phyloP scores from a whole-genome alignment of 2,797 vertebrate genomes.

The Semotilus atromaculatus region DNA sequence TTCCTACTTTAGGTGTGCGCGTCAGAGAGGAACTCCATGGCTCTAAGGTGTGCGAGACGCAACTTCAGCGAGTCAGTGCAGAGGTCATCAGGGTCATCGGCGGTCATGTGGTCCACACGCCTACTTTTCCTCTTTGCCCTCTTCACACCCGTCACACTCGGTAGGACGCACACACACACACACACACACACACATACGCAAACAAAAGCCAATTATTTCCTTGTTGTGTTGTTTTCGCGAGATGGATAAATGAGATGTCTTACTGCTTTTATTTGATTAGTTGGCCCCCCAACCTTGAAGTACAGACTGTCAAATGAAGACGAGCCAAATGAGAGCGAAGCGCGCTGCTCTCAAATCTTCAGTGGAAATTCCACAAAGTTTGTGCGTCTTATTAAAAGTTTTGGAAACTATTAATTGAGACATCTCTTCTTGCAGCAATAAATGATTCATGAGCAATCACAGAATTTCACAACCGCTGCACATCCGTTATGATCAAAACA shows the following conservation, averaged over 20 bases:
- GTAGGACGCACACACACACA: constrained; percentile 75
- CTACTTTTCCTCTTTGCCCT: constrained; percentile 87
- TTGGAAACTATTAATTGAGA: constrained; percentile 46
- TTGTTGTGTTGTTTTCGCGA: constrained; percentile 35
- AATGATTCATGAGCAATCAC: constrained; percentile 49
- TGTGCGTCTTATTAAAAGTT: constrained; percentile 48
- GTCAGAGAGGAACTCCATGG: constrained; percentile 55
- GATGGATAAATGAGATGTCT: constrained; percentile 45
- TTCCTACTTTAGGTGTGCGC: constrained; percentile 50
- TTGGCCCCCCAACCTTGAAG: constrained; percentile 46
- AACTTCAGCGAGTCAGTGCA: constrained; percentile 52
- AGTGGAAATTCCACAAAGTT: constrained; percentile 38
- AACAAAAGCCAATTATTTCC: constrained; percentile 48
- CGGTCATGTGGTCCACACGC: constrained; percentile 92
- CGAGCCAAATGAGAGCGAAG: constrained; percentile 32
- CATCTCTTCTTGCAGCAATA: constrained; percentile 35
- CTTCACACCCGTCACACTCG: constrained; percentile 81
- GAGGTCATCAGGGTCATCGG: constrained; percentile 70
- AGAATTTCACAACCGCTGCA: constrained; percentile 42
- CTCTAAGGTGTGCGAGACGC: constrained; percentile 55
- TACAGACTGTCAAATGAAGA: constrained; percentile 40
- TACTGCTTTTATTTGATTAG: constrained; percentile 51
- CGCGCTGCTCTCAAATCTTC: constrained; percentile 29
- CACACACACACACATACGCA: constrained; percentile 10
- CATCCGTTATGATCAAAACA: constrained; percentile 40